These are phyloP conservation scores for Phyllotreta striolata DNA, from an alignment of 2,888 invertebrate species.

Conservation along the genomic window DNA sequence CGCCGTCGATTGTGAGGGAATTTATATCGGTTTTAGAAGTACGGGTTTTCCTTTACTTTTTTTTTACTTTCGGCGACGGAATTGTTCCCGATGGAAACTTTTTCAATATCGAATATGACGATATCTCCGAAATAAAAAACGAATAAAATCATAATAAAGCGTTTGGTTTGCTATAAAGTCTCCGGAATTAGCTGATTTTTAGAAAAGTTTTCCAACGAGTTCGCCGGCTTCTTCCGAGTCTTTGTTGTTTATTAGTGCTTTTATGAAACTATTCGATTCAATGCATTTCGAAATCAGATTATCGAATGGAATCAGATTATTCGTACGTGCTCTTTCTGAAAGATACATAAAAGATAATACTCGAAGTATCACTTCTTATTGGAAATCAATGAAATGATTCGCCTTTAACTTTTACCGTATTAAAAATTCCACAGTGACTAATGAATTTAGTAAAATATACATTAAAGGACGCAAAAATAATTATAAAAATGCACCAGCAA, in stretches of 20 bases:
- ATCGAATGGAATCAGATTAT: no score
- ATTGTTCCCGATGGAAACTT: slow-evolving; percentile 17
- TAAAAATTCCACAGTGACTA: no score
- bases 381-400: no score
- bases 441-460: no score
- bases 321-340: no score
- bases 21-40: slow-evolving; percentile 23
- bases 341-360: no score
- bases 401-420: no score
- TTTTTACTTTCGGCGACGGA: slow-evolving; percentile 4
- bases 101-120: slow-evolving; percentile 28
- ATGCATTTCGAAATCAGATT: no score
- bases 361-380: no score
- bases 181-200: slow-evolving; percentile 25
- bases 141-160: slow-evolving; percentile 18
- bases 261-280: slow-evolving; percentile 10
- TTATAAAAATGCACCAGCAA: no score
- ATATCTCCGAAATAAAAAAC: slow-evolving; percentile 12
- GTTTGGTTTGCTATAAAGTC: slow-evolving; percentile 22
- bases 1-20: slow-evolving; percentile 21
- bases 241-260: slow-evolving; percentile 6
- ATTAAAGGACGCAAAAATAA: no score
- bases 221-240: slow-evolving; percentile 7
- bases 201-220: slow-evolving; percentile 18
- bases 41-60: neutral